These are phyloP conservation scores for Odontomachus brunneus DNA, from an alignment of 1,140 invertebrate species.

Conservation along the genomic window DNA sequence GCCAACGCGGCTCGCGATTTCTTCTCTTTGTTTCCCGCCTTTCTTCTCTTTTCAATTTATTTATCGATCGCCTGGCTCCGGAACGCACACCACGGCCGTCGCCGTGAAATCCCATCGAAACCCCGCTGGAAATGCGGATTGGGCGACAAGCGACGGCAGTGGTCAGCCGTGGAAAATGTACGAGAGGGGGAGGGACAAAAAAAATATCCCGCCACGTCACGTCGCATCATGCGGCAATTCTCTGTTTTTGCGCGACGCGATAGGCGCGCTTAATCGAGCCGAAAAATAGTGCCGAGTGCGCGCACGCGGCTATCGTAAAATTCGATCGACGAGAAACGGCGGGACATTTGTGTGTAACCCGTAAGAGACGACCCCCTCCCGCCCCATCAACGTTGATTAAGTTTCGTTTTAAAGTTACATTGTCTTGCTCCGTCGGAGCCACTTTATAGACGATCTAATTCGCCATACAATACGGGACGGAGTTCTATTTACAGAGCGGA, in stretches of 20 bases:
- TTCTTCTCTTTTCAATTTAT: constrained; percentile 45
- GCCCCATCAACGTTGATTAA: constrained; percentile 1
- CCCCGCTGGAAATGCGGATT: constrained; percentile 51
- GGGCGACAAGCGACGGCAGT: constrained; percentile 25
- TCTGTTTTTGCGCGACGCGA: constrained; percentile 22
- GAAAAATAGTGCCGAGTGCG: constrained; percentile 45
- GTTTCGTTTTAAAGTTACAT: not conserved
- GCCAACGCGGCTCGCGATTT: constrained; percentile 45
- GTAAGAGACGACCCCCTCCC: not conserved
- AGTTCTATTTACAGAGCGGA: no score
- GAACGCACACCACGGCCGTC: constrained; percentile 34
- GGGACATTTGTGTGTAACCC: not conserved
- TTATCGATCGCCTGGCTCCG: constrained; percentile 47
- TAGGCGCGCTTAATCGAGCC: constrained; percentile 22
- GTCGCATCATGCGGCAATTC: constrained; percentile 55
- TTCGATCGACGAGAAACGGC: constrained; percentile 12
- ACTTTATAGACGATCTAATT: no score
- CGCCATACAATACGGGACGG: no score
- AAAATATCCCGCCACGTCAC: constrained; percentile 24
- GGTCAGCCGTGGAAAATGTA: constrained; percentile 29
- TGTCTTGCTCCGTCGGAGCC: no score
- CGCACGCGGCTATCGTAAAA: constrained; percentile 27
- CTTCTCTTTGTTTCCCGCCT: constrained; percentile 23
- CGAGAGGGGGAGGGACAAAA: constrained; percentile 19
- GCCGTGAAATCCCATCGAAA: constrained; percentile 64